Evolutionary conservation across 2,113 vertebrate species (phyloP), one percentile per base, ranked within the genome.

Genomic region (Arothron firmamentum): DNA sequence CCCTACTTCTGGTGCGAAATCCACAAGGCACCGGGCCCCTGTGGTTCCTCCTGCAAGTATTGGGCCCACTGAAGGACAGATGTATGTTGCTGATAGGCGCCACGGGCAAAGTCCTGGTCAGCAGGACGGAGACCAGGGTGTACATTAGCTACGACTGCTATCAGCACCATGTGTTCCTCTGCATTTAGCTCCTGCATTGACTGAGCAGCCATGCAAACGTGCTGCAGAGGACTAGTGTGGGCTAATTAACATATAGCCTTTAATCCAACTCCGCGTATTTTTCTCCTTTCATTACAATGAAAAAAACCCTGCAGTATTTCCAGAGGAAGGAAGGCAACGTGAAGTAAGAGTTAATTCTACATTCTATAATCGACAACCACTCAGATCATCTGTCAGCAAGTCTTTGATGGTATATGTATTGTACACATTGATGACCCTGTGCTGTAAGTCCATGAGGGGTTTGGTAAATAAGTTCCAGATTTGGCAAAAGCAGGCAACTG

Each of bases 401-500:
- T 14, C 34, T 31, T 20, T 8, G 49, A 56, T 18, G 38, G 23
- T 52, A 41, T 34, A 18, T 23, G 23, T 52, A 47, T 34, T n/a
- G 8, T 46, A 18, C 14, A 31, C 55, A 59, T 55, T 18, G 52
- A 25, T 19, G 48, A 47, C 58, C 54, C 16, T 5, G 0, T 54
- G 53, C 59, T 62, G 50, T 43, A 41, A 3, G 58, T 59, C 62
- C 62, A 50, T 6, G 16, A 38, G 69, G 59, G 56, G 31, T 50
- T 57, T 61, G 52, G 56, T 52, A 16, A 52, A 49, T 2, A 15
- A 52, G 61, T 34, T 21, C 20, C 25, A n/a, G 46, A 0, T 1
- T 47, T 59, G 59, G 43, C 45, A 62, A 50, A 41, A 13, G 17
- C 47, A 53, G 4, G 7, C 19, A 38, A 46, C 53, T 58, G 50